A percentile compares a stretch with the other conserved stretches of the same genome.
Evolutionary conservation across 2,113 vertebrate species (phyloP).

Genomic region (Struthio camelus): DNA sequence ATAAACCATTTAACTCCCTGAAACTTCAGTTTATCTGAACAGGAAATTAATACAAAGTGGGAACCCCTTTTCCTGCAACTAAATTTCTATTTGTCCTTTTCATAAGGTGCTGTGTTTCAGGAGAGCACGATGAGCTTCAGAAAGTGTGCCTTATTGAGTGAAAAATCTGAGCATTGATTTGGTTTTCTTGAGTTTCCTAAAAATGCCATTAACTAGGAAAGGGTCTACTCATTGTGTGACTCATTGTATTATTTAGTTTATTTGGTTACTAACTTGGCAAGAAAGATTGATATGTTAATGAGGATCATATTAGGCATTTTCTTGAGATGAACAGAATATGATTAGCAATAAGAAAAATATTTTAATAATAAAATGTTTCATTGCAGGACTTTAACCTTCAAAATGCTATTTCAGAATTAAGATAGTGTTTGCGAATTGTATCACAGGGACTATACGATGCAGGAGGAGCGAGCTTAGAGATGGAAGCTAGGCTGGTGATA

Average conservation of each 20-base stretch:
- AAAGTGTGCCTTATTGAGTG: neutral
- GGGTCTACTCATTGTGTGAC: neutral
- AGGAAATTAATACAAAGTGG: neutral
- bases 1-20: neutral
- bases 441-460: neutral
- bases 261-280: neutral
- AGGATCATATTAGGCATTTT: neutral
- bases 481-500: neutral
- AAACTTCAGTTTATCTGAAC: neutral
- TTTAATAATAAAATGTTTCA: neutral
- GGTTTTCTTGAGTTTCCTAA: neutral
- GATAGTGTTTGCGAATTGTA: neutral
- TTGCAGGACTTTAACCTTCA: neutral
- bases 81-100: neutral
- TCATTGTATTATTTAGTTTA: neutral
- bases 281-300: neutral
- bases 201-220: neutral
- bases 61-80: neutral
- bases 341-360: neutral
- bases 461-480: neutral
- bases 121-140: neutral
- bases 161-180: neutral
- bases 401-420: accelerated
- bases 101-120: neutral
- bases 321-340: neutral